These are phyloP conservation scores for Hypena proboscidalis DNA, from an alignment of 2,888 invertebrate species.

Conservation along the genomic window DNA sequence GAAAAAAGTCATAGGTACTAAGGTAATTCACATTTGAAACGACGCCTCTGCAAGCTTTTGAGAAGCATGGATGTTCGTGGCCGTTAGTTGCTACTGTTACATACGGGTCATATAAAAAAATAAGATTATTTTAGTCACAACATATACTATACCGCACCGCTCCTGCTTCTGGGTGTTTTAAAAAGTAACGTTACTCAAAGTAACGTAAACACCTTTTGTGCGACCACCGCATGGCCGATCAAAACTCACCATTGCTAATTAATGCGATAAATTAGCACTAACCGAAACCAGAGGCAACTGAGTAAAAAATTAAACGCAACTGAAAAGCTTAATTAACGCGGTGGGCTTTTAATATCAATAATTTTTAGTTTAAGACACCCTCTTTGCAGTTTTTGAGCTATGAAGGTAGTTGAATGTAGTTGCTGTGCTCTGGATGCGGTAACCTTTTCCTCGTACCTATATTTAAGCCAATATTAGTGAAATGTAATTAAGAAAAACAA, in stretches of 20 bases:
- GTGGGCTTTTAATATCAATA: slow-evolving; percentile 79
- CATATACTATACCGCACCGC: no score
- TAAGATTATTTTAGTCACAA: no score
- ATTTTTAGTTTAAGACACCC: slow-evolving; percentile 81
- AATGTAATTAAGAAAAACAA: no score
- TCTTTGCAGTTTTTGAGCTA: slow-evolving; percentile 48
- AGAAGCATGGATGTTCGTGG: no score
- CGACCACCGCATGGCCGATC: slow-evolving; percentile 54
- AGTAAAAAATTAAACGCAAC: slow-evolving; percentile 78
- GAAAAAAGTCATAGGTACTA: no score
- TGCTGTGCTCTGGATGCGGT: slow-evolving; percentile 31
- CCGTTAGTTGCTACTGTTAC: no score
- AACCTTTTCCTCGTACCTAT: no score
- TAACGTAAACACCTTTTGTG: slow-evolving; percentile 17
- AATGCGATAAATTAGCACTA: slow-evolving; percentile 75
- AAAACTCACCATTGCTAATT: slow-evolving; percentile 76
- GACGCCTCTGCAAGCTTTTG: no score
- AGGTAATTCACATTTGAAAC: no score
- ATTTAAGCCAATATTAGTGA: no score
- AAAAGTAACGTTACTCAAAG: background rate
- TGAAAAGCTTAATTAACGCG: slow-evolving; percentile 81
- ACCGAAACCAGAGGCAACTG: slow-evolving; percentile 64
- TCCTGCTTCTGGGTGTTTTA: no score
- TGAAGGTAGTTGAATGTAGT: slow-evolving; percentile 33
- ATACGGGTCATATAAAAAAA: no score